Conservation (phyloP, 2,113 vertebrate genomes). For the Microcebus tavaratra region DNA sequence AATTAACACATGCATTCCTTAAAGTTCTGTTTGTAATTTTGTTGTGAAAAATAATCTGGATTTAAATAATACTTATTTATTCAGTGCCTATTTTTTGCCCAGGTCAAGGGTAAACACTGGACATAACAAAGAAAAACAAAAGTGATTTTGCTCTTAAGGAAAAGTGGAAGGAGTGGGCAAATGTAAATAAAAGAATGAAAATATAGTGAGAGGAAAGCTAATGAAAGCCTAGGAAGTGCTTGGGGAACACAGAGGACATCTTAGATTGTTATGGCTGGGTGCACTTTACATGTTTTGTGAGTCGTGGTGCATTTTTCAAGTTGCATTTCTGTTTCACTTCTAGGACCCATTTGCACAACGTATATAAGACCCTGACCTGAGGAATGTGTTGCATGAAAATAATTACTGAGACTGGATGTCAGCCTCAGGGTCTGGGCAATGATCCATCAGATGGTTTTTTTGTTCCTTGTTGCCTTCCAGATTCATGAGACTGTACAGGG, state of each 20-base stretch:
- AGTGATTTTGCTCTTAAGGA: neutral
- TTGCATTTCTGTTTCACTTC: constrained; percentile 11
- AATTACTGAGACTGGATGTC: neutral
- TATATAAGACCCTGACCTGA: neutral
- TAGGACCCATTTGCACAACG: neutral
- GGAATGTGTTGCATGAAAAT: neutral
- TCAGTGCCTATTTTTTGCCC: neutral
- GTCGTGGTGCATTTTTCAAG: neutral
- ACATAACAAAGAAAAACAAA: neutral
- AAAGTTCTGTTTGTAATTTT: neutral
- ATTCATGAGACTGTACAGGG: neutral
- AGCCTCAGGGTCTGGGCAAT: neutral
- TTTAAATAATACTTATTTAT: neutral
- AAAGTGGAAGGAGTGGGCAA: neutral
- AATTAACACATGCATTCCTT: neutral
- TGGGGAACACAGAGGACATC: neutral
- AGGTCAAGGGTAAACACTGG: neutral
- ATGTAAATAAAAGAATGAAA: neutral
- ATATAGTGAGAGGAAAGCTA: neutral
- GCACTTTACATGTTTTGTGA: neutral
- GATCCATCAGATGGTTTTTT: neutral
- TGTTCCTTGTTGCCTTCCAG: neutral
- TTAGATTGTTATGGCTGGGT: neutral
- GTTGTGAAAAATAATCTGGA: neutral
- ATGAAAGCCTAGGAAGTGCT: neutral